Percentiles rank a stretch among this genome's conserved stretches.
phyloP scores from a whole-genome alignment of 1,140 invertebrate genomes.

The Bombus consobrinus region DNA sequence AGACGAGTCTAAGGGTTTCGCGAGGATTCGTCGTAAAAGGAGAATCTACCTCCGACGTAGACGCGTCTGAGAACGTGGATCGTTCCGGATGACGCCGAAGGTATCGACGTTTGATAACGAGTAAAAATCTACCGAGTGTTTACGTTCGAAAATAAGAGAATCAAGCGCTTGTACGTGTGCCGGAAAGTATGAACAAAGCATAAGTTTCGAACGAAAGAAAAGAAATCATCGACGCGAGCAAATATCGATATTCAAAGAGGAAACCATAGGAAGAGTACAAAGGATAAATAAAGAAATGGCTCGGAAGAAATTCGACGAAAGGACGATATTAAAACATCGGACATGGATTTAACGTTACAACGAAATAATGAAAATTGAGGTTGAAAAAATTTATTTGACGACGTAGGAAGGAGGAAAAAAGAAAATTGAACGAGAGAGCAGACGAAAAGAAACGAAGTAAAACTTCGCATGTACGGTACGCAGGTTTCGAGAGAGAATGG shows the following conservation, averaged over 20 bases:
- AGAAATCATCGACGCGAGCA: too few species aligned
- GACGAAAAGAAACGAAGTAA: neutral
- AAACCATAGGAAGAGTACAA: neutral
- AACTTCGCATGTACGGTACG: neutral
- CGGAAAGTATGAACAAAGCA: too few species aligned
- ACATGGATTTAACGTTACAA: neutral
- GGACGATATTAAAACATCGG: neutral
- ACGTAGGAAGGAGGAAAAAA: neutral
- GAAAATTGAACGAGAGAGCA: neutral
- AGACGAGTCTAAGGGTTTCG: constrained; percentile 40
- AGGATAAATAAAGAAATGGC: neutral
- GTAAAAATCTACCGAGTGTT: too few species aligned
- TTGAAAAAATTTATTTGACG: neutral
- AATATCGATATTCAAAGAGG: too few species aligned
- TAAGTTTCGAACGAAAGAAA: too few species aligned
- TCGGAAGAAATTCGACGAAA: neutral
- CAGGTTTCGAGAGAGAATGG: neutral
- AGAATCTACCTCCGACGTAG: neutral
- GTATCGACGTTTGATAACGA: too few species aligned
- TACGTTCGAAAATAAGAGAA: too few species aligned
- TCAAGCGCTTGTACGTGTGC: too few species aligned
- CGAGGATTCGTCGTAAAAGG: neutral
- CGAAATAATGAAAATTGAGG: neutral
- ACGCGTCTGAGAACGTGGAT: too few species aligned
- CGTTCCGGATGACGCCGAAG: too few species aligned